Base-by-base conservation (phyloP, 2,113 vertebrate genomes). In the Bubo scandiacus region DNA sequence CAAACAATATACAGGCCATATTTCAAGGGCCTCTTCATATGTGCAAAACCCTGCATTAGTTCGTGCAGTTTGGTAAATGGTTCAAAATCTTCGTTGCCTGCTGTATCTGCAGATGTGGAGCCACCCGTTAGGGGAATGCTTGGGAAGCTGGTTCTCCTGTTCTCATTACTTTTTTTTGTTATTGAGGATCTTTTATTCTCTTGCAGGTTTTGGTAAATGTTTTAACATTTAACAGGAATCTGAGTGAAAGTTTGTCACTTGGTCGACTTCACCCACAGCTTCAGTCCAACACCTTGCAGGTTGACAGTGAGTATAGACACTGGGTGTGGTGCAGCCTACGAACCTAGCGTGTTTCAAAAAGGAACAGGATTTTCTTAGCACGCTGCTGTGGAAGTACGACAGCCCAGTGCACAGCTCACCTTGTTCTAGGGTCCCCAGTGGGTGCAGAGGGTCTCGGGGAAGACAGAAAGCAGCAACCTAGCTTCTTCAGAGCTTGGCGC, bases 161-260 rank as follows among this genome's bases (percentile, higher is more conserved):
- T 77, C 34, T 88, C 55, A 54, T 61, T 7, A 9, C 4, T 15
- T 17, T 30, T 43, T 81, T 13, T 65, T 57, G 16, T 84, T 77
- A 68, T 8, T 29, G 47, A 63, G 38, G 22, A 8, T 78, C 19
- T 87, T 79, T 47, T 66, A 8, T 85, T 89, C 58, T 86, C 49
- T 84, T 77, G n/a, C 97, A 99, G 99, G 99, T 99, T 96, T 97
- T 99, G 97, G 97, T 99, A 90, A 99, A 99, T 81, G 98, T 99
- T 93, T 96, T 99, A 95, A 99, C 99, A 0, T 98, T 98, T 32
- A 99, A 99, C 96, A 99, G 98, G 97, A 99, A 99, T 86, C 97
- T 99, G 97, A 99, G 98, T 95, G 99, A 99, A 97, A 99, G 99
- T 96, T 97, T 99, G 85, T 98, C 99, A 4, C 98, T 98, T 59